These are phyloP conservation scores for Zaprionus lachaisei DNA, from an alignment of 1,140 invertebrate genomes.

Conservation along the genomic window DNA sequence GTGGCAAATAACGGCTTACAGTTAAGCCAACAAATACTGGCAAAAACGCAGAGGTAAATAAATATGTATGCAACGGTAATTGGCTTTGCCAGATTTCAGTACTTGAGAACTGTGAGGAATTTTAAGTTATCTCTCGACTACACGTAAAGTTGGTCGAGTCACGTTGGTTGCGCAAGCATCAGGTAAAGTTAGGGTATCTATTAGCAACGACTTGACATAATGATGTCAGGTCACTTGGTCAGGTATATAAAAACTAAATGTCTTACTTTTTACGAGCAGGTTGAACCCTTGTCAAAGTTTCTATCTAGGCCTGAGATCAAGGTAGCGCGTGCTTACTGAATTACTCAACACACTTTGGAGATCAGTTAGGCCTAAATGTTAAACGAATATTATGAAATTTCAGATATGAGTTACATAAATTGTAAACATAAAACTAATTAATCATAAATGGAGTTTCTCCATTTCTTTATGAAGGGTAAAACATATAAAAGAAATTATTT, in stretches of 20 bases:
- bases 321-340: neutral
- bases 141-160: neutral
- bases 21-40: slow-evolving; percentile 53
- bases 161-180: neutral
- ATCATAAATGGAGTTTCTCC: neutral
- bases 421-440: neutral
- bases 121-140: neutral
- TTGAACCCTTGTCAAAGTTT: slow-evolving; percentile 11
- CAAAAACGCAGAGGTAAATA: slow-evolving; percentile 35
- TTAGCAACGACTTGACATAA: slow-evolving; percentile 27
- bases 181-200: neutral
- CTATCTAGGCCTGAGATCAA: slow-evolving; percentile 21
- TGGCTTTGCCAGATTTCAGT: slow-evolving; percentile 1
- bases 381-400: neutral
- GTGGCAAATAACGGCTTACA: slow-evolving; percentile 69
- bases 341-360: neutral
- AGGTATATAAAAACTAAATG: slow-evolving; percentile 9
- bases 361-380: neutral
- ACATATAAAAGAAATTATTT: neutral
- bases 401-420: neutral
- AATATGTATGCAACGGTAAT: slow-evolving; percentile 19
- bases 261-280: neutral
- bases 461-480: neutral
- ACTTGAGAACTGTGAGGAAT: slow-evolving; percentile 8
- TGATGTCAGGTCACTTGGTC: slow-evolving; percentile 35